A percentile compares a stretch with the other conserved stretches of the same genome.
Conservation (phyloP, 2,113 vertebrate genomes). For the Pelecanoides urinatrix region DNA sequence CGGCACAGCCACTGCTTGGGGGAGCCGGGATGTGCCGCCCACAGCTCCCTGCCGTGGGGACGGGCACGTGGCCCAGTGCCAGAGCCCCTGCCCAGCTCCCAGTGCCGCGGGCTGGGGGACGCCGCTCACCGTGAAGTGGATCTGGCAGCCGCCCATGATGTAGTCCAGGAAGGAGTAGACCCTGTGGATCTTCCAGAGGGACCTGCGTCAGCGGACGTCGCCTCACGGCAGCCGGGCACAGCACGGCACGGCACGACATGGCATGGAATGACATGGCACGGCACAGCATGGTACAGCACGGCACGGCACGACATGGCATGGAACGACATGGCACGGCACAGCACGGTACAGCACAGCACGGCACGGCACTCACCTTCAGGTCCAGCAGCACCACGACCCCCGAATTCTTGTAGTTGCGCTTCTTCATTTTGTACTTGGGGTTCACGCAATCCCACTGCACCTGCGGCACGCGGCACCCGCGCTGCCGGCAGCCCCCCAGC, state of each 20-base stretch:
- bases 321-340: neutral
- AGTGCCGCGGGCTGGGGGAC: neutral
- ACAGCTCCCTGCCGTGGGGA: fast-evolving
- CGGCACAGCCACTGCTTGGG: neutral
- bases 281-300: neutral
- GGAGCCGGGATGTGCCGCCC: neutral
- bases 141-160: slow-evolving; percentile 97
- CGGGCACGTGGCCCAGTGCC: fast-evolving
- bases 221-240: fast-evolving
- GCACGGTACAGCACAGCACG: too few species aligned
- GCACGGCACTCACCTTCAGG: slow-evolving; percentile 79
- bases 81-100: too few species aligned
- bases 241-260: fast-evolving
- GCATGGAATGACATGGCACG: neutral
- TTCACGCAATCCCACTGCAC: slow-evolving; percentile 94
- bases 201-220: fast-evolving
- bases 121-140: slow-evolving; percentile 91
- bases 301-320: fast-evolving
- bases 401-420: slow-evolving; percentile 93
- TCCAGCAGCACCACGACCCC: slow-evolving; percentile 87
- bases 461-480: neutral
- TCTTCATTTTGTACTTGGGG: slow-evolving; percentile 93
- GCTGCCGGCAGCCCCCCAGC: neutral
- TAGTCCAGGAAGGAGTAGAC: slow-evolving; percentile 95
- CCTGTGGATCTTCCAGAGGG: slow-evolving; percentile 84